A percentile compares a stretch with the other conserved stretches of the same genome.
Conservation (phyloP, 2,888 invertebrate genomes). For the Ischnura elegans region DNA sequence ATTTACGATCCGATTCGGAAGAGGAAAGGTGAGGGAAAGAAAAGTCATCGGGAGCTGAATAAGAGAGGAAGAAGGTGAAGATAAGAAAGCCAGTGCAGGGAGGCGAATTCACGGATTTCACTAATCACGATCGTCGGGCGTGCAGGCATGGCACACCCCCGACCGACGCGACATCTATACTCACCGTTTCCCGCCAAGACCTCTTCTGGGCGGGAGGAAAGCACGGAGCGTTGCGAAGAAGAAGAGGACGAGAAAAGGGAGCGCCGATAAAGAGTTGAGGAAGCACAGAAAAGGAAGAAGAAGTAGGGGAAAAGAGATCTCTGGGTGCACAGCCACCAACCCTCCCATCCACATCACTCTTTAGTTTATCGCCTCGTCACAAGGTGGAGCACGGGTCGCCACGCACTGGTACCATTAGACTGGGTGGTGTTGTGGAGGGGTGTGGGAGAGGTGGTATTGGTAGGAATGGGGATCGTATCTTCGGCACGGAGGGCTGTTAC, state of each 20-base stretch:
- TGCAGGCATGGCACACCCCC: not conserved
- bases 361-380: slow-evolving; percentile 56
- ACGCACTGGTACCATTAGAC: slow-evolving; percentile 44
- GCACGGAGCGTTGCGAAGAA: not conserved
- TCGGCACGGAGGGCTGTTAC: slow-evolving; percentile 7
- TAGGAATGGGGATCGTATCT: not conserved
- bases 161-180: slow-evolving; percentile 35
- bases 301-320: not conserved
- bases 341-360: not conserved
- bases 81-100: not conserved
- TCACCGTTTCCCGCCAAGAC: not conserved
- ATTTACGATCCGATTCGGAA: slow-evolving; percentile 28
- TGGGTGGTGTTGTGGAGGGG: not conserved
- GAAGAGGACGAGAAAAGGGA: slow-evolving; percentile 22
- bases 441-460: not conserved
- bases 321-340: not conserved
- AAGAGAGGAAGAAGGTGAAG: not conserved
- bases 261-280: not conserved
- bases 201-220: not conserved
- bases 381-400: slow-evolving; percentile 40
- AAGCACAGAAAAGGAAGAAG: not conserved
- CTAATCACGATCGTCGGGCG: slow-evolving; percentile 62
- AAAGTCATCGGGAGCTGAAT: not conserved
- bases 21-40: not conserved
- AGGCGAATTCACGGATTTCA: slow-evolving; percentile 56